These are phyloP conservation scores for Clarias laeviceps DNA, from an alignment of 2,797 vertebrate genomes.

Conservation along the genomic window DNA sequence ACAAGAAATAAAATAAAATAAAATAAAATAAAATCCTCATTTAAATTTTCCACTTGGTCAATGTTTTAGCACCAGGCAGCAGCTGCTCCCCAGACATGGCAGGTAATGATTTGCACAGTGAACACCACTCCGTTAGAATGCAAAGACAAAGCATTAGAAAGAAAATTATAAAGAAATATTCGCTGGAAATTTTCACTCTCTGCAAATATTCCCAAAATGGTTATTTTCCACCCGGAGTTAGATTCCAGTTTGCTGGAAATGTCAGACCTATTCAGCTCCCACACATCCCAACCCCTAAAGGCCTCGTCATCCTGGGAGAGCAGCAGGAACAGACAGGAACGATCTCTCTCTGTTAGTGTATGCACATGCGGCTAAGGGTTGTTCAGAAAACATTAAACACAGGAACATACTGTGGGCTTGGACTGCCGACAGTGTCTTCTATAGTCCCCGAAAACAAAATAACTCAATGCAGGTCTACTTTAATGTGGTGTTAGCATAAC, in stretches of 20 bases:
- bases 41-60: slow-evolving; percentile 71
- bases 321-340: not conserved
- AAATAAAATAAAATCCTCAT: slow-evolving; percentile 48
- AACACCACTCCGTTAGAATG: not conserved
- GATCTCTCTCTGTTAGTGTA: not conserved
- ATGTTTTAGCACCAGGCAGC: slow-evolving; percentile 34
- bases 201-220: slow-evolving; percentile 13
- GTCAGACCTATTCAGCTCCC: not conserved
- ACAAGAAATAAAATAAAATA: slow-evolving; percentile 46
- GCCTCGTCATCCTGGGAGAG: not conserved
- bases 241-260: slow-evolving; percentile 13
- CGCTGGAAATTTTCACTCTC: slow-evolving; percentile 2
- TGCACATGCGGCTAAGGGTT: not conserved
- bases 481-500: not conserved
- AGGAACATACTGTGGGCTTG: not conserved
- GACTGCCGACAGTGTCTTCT: not conserved
- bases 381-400: not conserved
- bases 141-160: not conserved
- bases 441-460: not conserved
- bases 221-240: slow-evolving; percentile 11
- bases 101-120: not conserved
- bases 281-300: not conserved
- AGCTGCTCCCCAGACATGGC: slow-evolving; percentile 58
- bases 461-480: not conserved
- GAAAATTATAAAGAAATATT: not conserved